Base-by-base conservation (phyloP, 2,888 invertebrate species). In the Cantharis lateralis region DNA sequence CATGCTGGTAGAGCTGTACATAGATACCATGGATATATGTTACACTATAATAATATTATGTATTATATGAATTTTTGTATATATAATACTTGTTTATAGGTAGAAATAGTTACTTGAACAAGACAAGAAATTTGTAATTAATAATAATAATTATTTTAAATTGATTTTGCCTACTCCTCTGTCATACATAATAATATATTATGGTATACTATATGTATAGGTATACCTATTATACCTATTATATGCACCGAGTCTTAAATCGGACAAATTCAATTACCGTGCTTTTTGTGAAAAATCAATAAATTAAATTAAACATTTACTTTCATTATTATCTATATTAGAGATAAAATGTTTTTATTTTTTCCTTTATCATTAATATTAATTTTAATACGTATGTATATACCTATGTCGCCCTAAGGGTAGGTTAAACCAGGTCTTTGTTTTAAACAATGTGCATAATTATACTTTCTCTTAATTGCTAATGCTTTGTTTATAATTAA, bases 361-460 rank as follows among this genome's bases (percentile, higher is more conserved):
- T 66, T 20, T 66, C 24, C 18, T 66, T 66, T 24, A 24, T 66
- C 64, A 66, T 66, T 66, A 66, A 66, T 66, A 66, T 66, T 66
- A 66, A 20, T 66, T 66, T 66, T 20, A 15, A 20, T 66, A 24
- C 64, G 0, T 24, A 20, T 0, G n/a, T 28, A 28, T 63, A 63
- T 66, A 24, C 24, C n/a, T 20, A 20, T 66, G 64, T 66, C 64
- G 64, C 64, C 64, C 24, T 20, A 66, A 66, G 64, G 64, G 64
- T 66, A 66, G 64, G 64, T 66, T 66, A 66, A 66, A 66, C n/a
- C 24, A 66, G 64, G 64, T 24, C 24, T 66, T 66, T 66, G 64
- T 66, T 66, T 66, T 24, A 66, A 66, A 66, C 64, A 66, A 66
- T 66, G 24, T 66, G 24, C 64, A 66, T 66, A 66, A 66, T 66